These are phyloP conservation scores for Pseudorhombus dupliciocellatus DNA, from an alignment of 2,113 vertebrate genomes.

Conservation along the genomic window DNA sequence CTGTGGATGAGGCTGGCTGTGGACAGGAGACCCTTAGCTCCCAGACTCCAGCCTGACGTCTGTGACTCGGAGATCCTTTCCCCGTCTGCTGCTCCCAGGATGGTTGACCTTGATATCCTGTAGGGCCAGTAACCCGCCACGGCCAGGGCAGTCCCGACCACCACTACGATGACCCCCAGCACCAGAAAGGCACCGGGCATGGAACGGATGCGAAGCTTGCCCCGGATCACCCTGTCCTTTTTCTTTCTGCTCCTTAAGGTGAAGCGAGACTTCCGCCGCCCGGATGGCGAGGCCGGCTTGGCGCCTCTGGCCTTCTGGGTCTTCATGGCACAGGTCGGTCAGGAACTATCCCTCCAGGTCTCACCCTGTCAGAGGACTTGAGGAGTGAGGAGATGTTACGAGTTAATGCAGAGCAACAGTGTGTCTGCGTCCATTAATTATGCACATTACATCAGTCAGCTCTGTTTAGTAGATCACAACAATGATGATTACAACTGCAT, in stretches of 20 bases:
- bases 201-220: slow-evolving; percentile 91
- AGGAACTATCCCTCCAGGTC: slow-evolving; percentile 36
- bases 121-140: slow-evolving; percentile 96
- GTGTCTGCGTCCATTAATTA: neutral
- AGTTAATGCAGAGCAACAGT: slow-evolving; percentile 7
- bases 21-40: slow-evolving; percentile 72
- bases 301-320: slow-evolving; percentile 47
- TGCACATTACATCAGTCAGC: neutral
- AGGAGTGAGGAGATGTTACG: slow-evolving; percentile 15
- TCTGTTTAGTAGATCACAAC: neutral
- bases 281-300: slow-evolving; percentile 39
- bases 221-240: slow-evolving; percentile 77
- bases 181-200: slow-evolving; percentile 89
- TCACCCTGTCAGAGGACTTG: slow-evolving; percentile 52
- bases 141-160: slow-evolving; percentile 89
- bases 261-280: slow-evolving; percentile 61
- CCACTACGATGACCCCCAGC: slow-evolving; percentile 88
- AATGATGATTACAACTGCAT: neutral
- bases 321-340: slow-evolving; percentile 66
- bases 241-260: slow-evolving; percentile 68
- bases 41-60: slow-evolving; percentile 70
- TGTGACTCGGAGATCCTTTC: slow-evolving; percentile 42
- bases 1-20: slow-evolving; percentile 78
- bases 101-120: slow-evolving; percentile 55
- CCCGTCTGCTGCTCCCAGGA: slow-evolving; percentile 27